Conservation (phyloP, 2,888 invertebrate species). For the Mantis religiosa region DNA sequence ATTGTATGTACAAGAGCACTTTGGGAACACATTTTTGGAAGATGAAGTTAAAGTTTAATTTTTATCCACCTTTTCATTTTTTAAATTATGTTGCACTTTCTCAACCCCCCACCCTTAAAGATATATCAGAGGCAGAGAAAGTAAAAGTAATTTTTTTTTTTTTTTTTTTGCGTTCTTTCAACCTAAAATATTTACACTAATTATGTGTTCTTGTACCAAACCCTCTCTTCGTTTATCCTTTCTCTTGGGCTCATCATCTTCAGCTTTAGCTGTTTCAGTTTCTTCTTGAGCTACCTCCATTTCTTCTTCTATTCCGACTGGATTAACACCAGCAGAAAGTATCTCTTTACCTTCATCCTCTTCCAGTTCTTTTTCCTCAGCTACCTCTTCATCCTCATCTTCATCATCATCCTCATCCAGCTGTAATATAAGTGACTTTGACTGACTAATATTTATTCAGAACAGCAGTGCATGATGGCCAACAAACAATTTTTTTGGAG, state of each 20-base stretch:
- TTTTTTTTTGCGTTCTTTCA: background rate
- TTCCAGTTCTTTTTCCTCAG: conserved; percentile 39
- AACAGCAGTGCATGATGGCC: too few relatives aligned
- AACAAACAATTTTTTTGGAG: too few relatives aligned
- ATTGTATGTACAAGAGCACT: too few relatives aligned
- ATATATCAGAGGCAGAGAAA: too few relatives aligned
- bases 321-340: background rate
- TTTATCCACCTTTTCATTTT: too few relatives aligned
- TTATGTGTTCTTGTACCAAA: conserved; percentile 59
- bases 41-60: too few relatives aligned
- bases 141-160: too few relatives aligned
- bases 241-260: conserved; percentile 18
- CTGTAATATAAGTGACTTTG: background rate
- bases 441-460: background rate
- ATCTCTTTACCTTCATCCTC: conserved; percentile 40
- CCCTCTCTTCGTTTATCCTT: conserved; percentile 42
- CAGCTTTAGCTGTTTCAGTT: background rate
- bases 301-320: background rate
- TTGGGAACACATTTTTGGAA: too few relatives aligned
- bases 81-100: too few relatives aligned
- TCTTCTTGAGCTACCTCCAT: conserved; percentile 6
- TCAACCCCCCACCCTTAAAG: too few relatives aligned
- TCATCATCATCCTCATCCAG: conserved; percentile 32
- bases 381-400: conserved; percentile 37
- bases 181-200: conserved; percentile 53